A percentile compares a stretch with the other conserved stretches of the same genome.
Evolutionary conservation across 2,888 invertebrate species (phyloP).

Genomic region (Eristalis pertinax): DNA sequence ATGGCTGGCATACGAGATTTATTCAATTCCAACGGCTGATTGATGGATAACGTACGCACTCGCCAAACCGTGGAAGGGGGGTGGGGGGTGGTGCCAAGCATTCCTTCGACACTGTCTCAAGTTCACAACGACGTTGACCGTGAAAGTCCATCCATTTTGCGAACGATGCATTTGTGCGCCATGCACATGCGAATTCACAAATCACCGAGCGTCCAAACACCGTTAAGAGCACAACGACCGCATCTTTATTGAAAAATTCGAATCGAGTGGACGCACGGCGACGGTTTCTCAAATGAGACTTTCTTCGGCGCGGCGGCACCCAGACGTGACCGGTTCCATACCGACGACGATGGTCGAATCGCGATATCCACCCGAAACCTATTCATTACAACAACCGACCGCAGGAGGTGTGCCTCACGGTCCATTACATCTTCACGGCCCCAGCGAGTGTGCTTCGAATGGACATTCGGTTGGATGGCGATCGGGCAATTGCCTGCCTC

Average conservation of each 20-base stretch:
- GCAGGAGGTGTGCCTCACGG: not conserved
- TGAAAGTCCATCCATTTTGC: not conserved
- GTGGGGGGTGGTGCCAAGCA: not conserved
- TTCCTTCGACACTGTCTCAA: not conserved
- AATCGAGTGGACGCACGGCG: not conserved
- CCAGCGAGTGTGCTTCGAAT: not conserved
- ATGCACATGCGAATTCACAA: not conserved
- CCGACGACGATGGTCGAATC: not conserved
- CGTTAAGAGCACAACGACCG: not conserved
- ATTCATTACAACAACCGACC: not conserved
- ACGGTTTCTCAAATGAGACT: slow-evolving; percentile 29
- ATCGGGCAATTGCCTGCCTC: not conserved
- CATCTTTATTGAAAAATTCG: not conserved
- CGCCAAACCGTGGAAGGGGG: not conserved
- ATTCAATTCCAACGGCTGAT: not conserved
- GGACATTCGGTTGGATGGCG: not conserved
- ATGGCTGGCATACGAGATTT: not conserved
- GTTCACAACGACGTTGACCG: not conserved
- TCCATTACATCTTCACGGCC: slow-evolving; percentile 1
- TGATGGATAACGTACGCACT: not conserved
- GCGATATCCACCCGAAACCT: not conserved
- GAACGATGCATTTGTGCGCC: not conserved
- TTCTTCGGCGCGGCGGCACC: slow-evolving; percentile 24
- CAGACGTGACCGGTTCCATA: slow-evolving; percentile 41
- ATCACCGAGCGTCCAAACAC: not conserved